Base-by-base conservation (phyloP, 2,113 vertebrate genomes). In the Hucho hucho region DNA sequence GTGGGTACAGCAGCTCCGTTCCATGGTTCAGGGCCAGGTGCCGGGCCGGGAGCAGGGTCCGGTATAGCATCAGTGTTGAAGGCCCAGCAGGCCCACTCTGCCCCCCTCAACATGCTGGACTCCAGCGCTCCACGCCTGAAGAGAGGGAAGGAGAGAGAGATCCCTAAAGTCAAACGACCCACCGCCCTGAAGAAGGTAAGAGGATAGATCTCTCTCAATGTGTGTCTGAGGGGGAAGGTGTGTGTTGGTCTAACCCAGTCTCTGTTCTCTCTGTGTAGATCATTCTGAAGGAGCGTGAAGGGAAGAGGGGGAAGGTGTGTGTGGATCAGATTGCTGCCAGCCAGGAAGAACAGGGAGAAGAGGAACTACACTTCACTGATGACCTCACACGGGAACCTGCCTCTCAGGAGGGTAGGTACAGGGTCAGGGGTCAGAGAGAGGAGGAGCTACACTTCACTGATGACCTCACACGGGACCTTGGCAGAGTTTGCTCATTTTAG, bases 171-270 rank as follows among this genome's bases (percentile, higher is more conserved):
- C 49, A 99, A 99, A 90, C 94, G 97, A 25, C 97, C 98, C 64
- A 99, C 98, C 7, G 96, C 98, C 12, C 97, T 99, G 77, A 99
- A 99, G 89, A 99, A 99, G 96, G 98, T 98, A 86, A 86, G 32
- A 3, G 4, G 63, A 63, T 63, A 24, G 61, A n/a, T 56, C 65
- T 63, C 26, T 29, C 9, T 5, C 3, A 46, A 12, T 70, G 9
- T 73, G 29, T 78, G 14, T 53, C 49, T 14, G 14, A 16, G 14
- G 47, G 47, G 47, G 11, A 16, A 49, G 47, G 47, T 4, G 47
- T 49, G 14, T 49, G 13, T 47, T 9, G 47, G 32, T 74, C 0
- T 69, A 63, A 70, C 67, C 64, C 12, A 20, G n/a, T 56, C 16
- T 75, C 20, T 84, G 81, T 90, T 68, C 85, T 53, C 13, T 53